Evolutionary conservation across 2,888 invertebrate species (phyloP), one percentile per base, ranked within the genome.

Genomic region (Apomyelois bistriatella): DNA sequence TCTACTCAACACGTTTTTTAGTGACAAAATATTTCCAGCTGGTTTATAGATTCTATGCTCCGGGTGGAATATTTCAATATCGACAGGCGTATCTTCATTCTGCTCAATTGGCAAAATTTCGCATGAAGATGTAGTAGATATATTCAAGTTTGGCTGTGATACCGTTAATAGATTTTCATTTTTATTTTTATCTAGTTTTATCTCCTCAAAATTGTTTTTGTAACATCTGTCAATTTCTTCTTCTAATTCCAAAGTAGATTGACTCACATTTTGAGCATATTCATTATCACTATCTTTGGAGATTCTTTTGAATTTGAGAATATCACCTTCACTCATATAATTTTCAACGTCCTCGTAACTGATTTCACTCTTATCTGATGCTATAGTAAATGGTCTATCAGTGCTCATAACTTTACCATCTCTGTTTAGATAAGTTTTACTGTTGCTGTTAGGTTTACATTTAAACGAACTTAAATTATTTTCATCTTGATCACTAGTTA

Each of bases 11-110:
- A 93, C 89, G 64, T 92, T 93, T 70, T 92, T 91, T 0, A 93
- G 79, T 3, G 93, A 90, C 1, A 88, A 65, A 59, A 90, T 80
- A 57, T 88, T 92, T 47, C 91, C 89, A 0, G 92, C 91, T 43
- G 94, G 93, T 58, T 94, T 92, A 69, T 95, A 95, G 64, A 95
- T 95, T 80, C 94, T 95, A 74, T 96, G 95, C 70, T 95, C 95
- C 0, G 96, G 96, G 70, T 95, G 95, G 58, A 94, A 91, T 1
- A 91, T 81, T 74, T 82, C 90, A 60, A 79, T 81, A 67, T 63
- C 88, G 67, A 69, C 87, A 56, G 83, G 65, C 69, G 85, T 92
- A 61, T 64, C 87, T 61, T 82, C 82, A 35, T 78, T 88, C n/a
- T 76, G 80, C 4, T 91, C 87, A 40, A 73, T 58, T 5, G 91